phyloP scores from a whole-genome alignment of 2,888 invertebrate genomes.

The Azorinus chamasolen region DNA sequence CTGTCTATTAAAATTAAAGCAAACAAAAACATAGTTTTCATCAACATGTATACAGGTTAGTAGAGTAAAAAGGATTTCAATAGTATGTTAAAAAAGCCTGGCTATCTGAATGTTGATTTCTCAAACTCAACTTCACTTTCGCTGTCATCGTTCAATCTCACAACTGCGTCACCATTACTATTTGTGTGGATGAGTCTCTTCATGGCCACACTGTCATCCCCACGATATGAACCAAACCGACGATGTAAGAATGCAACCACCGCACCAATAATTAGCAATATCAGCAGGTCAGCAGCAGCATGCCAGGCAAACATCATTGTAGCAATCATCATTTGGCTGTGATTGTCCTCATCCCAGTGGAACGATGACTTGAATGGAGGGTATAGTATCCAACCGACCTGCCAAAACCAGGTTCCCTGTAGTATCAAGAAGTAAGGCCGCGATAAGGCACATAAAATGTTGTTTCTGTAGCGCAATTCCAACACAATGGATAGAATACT shows the following conservation, averaged over 20 bases:
- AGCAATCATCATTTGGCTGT: conserved; percentile 87
- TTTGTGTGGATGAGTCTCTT: conserved; percentile 66
- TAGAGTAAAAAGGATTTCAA: too few species aligned
- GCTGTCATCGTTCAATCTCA: conserved; percentile 74
- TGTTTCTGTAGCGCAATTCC: conserved; percentile 85
- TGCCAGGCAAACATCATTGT: conserved; percentile 86
- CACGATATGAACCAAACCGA: conserved; percentile 45
- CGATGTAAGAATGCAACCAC: conserved; percentile 73
- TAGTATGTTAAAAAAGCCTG: too few species aligned
- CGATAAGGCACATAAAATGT: conserved; percentile 84
- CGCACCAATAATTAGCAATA: conserved; percentile 77
- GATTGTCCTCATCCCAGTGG: conserved; percentile 85
- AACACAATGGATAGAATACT: conserved; percentile 81
- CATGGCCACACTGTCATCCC: conserved; percentile 71
- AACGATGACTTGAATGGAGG: conserved; percentile 83
- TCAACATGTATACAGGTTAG: too few species aligned
- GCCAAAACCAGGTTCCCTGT: conserved; percentile 88
- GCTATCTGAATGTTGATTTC: too few species aligned
- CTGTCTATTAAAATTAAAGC: too few species aligned
- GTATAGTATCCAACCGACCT: conserved; percentile 87
- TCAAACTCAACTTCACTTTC: conserved; percentile 9
- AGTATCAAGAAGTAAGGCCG: conserved; percentile 86
- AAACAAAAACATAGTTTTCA: too few species aligned
- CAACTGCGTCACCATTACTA: conserved; percentile 75
- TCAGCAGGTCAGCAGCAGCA: conserved; percentile 73